Evolutionary conservation across 2,888 invertebrate genomes (phyloP).

Genomic region (Hoplodrina blanda): DNA sequence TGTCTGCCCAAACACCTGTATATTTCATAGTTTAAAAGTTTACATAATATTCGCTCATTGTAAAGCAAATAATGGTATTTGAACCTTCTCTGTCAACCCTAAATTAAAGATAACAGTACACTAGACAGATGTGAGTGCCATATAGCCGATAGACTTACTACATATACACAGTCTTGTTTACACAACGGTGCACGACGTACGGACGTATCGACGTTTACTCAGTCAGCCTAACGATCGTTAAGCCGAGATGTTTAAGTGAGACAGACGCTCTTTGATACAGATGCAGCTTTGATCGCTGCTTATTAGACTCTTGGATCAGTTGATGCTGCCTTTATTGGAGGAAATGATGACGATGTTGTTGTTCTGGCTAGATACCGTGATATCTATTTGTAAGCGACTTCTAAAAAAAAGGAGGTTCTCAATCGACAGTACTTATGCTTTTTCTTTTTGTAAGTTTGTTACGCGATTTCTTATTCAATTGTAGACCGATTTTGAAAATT

Average conservation of each 20-base stretch:
- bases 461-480: too few relatives aligned
- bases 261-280: slow-evolving; percentile 43
- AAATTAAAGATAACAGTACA: slow-evolving; percentile 35
- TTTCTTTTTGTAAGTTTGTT: too few relatives aligned
- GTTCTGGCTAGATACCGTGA: background rate
- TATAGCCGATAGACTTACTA: slow-evolving; percentile 28
- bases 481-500: too few relatives aligned
- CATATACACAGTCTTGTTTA: slow-evolving; percentile 34
- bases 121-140: slow-evolving; percentile 19
- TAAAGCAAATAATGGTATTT: background rate
- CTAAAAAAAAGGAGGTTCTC: too few relatives aligned
- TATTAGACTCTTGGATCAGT: slow-evolving; percentile 22
- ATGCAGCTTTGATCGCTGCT: slow-evolving; percentile 29
- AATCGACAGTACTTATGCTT: too few relatives aligned
- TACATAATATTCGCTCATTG: background rate
- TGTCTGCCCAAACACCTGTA: too few relatives aligned
- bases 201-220: slow-evolving; percentile 48
- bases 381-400: too few relatives aligned
- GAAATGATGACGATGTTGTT: background rate
- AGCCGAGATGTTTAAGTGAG: slow-evolving; percentile 43
- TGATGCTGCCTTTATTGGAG: background rate
- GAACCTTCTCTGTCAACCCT: slow-evolving; percentile 19
- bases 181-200: slow-evolving; percentile 48
- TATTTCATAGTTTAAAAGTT: too few relatives aligned
- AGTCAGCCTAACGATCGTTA: slow-evolving; percentile 37